These are phyloP conservation scores for Apis laboriosa DNA, from an alignment of 1,140 invertebrate genomes.

Conservation along the genomic window DNA sequence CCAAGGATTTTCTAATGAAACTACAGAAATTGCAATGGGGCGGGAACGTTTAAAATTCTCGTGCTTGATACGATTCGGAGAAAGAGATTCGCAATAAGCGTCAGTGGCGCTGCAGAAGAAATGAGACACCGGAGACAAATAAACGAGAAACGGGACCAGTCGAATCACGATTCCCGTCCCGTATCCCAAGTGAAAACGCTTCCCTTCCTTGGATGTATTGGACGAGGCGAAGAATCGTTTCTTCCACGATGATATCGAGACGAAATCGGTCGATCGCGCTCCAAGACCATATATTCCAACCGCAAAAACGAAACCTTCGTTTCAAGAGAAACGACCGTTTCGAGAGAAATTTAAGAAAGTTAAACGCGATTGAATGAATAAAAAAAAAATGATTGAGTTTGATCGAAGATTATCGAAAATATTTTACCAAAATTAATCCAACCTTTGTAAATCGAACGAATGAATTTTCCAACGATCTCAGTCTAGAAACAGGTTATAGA, in stretches of 20 bases:
- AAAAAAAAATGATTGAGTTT: no score
- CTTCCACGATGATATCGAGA: background rate
- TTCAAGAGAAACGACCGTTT: no score
- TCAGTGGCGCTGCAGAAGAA: background rate
- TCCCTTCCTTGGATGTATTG: background rate
- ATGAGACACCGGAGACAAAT: constrained; percentile 15
- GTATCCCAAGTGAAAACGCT: background rate
- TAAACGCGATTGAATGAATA: no score
- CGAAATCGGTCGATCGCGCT: background rate
- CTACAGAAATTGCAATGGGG: background rate
- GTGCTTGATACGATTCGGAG: background rate
- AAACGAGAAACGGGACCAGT: constrained; percentile 6
- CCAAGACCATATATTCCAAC: no score
- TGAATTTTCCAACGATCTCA: background rate
- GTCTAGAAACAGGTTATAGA: no score
- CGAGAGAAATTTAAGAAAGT: no score
- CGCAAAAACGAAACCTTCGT: no score
- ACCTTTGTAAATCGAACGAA: background rate
- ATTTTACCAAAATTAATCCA: no score
- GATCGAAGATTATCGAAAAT: no score
- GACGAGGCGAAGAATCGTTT: background rate
- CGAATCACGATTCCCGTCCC: constrained; percentile 3
- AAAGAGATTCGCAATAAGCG: constrained; percentile 5
- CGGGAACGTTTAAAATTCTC: background rate
- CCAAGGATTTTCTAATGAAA: background rate